These are phyloP conservation scores for Regulus satrapa DNA, from an alignment of 2,113 vertebrate genomes.

Conservation along the genomic window DNA sequence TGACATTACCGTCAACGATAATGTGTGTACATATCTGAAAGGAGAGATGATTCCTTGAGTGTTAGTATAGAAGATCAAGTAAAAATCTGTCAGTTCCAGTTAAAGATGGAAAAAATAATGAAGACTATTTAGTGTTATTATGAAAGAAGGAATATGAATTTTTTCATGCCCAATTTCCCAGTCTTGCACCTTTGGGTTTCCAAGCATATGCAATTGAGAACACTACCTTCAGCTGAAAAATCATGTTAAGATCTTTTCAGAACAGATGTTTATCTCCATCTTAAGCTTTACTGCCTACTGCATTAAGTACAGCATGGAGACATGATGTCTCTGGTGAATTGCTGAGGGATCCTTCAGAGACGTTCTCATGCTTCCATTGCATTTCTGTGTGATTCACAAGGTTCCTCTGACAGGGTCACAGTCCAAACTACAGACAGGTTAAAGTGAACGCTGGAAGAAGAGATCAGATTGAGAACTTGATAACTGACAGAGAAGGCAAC, in stretches of 20 bases:
- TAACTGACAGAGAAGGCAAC: background rate
- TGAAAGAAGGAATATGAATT: background rate
- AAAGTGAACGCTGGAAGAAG: background rate
- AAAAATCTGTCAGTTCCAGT: background rate
- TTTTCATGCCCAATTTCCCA: background rate
- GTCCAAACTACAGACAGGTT: background rate
- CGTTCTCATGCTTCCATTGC: background rate
- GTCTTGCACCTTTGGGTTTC: background rate
- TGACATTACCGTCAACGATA: background rate
- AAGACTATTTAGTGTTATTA: background rate
- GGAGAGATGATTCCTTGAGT: background rate
- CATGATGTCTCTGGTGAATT: background rate
- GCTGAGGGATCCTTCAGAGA: background rate
- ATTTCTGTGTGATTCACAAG: background rate
- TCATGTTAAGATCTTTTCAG: background rate
- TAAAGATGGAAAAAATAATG: background rate
- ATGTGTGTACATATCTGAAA: background rate
- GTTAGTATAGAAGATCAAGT: background rate
- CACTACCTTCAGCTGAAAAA: background rate
- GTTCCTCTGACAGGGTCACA: background rate
- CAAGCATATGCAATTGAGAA: background rate
- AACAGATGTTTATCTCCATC: background rate
- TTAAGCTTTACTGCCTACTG: background rate
- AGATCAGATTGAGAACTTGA: background rate
- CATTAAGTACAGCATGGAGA: background rate